phyloP scores from a whole-genome alignment of 2,797 vertebrate genomes.

The Xiphophorus birchmanni region DNA sequence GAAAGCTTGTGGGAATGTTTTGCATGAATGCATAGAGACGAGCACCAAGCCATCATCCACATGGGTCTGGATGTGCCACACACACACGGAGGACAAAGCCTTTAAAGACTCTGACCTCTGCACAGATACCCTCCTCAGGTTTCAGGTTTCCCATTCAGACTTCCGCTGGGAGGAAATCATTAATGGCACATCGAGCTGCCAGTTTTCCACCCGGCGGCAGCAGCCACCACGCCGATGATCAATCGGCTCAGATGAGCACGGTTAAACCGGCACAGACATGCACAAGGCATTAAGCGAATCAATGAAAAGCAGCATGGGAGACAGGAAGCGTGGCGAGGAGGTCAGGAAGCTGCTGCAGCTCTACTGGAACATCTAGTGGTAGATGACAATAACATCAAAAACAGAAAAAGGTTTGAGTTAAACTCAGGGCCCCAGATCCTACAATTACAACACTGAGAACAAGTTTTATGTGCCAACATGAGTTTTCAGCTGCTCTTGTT shows the following conservation, averaged over 20 bases:
- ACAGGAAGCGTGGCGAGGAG: slow-evolving; percentile 1
- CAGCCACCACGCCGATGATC: slow-evolving; percentile 17
- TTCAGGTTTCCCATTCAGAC: slow-evolving; percentile 63
- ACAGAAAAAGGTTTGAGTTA: background rate
- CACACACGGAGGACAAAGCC: slow-evolving; percentile 24
- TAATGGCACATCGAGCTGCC: slow-evolving; percentile 50
- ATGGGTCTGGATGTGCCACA: background rate
- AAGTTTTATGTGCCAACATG: no score
- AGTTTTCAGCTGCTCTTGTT: background rate
- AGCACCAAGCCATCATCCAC: background rate
- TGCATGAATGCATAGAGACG: background rate
- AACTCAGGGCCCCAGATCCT: background rate
- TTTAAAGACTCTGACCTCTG: slow-evolving; percentile 28
- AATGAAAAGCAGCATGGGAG: slow-evolving; percentile 2
- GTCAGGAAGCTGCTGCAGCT: slow-evolving; percentile 13
- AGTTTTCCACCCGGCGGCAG: slow-evolving; percentile 36
- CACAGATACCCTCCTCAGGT: slow-evolving; percentile 61
- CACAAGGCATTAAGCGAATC: background rate
- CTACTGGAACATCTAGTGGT: slow-evolving; percentile 29
- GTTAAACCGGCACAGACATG: background rate
- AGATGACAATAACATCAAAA: background rate
- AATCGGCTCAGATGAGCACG: slow-evolving; percentile 27
- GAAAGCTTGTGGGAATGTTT: slow-evolving; percentile 7
- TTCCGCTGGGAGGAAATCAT: slow-evolving; percentile 58
- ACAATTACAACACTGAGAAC: background rate